Percentiles rank a stretch among this genome's conserved stretches.
Conservation (phyloP, 2,797 vertebrate species). For the Scomberomorus guttatus region DNA sequence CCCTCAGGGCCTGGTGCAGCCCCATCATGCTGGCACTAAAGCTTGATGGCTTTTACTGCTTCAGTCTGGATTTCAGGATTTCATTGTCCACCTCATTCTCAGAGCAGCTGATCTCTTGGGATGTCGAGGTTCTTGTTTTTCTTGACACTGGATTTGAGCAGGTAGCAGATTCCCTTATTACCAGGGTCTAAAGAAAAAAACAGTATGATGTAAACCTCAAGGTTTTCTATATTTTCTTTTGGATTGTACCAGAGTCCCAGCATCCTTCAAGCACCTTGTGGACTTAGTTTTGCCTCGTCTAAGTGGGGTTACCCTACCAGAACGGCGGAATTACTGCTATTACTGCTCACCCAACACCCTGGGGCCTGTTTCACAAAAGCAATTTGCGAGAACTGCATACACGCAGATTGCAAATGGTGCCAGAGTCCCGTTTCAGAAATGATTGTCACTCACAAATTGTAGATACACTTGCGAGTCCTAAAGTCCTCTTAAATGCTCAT, state of each 20-base stretch:
- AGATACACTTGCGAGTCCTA: background rate
- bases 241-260: background rate
- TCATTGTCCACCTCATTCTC: background rate
- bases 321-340: no score
- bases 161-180: background rate
- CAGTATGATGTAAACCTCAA: background rate
- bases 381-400: no score
- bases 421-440: background rate
- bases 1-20: background rate
- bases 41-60: conserved; percentile 16
- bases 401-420: no score
- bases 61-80: conserved; percentile 24
- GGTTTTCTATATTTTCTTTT: background rate
- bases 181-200: background rate
- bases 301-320: no score
- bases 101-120: background rate
- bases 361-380: no score
- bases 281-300: no score
- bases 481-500: no score
- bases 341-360: no score
- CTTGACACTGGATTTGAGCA: conserved; percentile 2
- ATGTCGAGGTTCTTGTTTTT: background rate
- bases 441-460: background rate
- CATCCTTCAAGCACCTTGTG: background rate
- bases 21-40: conserved; percentile 16